Evolutionary conservation across 2,797 vertebrate genomes (phyloP).

Genomic region (Psittacula derbiana): DNA sequence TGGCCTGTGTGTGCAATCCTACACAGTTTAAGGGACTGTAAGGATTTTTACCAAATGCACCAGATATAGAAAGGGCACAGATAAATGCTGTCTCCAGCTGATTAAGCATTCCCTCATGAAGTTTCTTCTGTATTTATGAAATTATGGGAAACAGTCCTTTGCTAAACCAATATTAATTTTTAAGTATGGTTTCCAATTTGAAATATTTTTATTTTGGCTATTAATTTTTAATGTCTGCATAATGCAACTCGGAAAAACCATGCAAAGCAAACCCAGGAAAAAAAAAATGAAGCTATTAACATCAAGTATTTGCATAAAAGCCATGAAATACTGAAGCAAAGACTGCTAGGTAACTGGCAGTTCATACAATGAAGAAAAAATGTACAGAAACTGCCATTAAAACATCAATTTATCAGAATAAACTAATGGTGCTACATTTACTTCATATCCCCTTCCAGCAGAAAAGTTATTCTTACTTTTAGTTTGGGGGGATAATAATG

Average conservation of each 20-base stretch:
- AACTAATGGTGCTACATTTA: neutral
- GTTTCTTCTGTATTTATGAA: slow-evolving; percentile 28
- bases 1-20: neutral
- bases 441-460: neutral
- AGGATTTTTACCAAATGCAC: neutral
- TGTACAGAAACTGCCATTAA: neutral
- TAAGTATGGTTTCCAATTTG: slow-evolving; percentile 45
- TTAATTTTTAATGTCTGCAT: slow-evolving; percentile 58
- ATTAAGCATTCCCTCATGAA: neutral
- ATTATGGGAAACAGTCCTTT: neutral
- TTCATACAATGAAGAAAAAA: neutral
- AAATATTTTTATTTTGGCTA: slow-evolving; percentile 63
- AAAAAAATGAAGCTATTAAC: neutral
- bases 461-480: neutral
- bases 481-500: neutral
- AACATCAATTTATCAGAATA: neutral
- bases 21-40: neutral
- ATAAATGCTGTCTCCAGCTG: neutral
- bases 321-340: slow-evolving; percentile 16
- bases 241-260: slow-evolving; percentile 43
- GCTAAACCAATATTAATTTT: slow-evolving; percentile 59
- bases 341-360: neutral
- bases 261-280: slow-evolving; percentile 6
- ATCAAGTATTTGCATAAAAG: slow-evolving; percentile 55
- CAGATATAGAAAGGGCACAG: neutral